phyloP scores from a whole-genome alignment of 2,888 invertebrate species.

The Unio pictorum region DNA sequence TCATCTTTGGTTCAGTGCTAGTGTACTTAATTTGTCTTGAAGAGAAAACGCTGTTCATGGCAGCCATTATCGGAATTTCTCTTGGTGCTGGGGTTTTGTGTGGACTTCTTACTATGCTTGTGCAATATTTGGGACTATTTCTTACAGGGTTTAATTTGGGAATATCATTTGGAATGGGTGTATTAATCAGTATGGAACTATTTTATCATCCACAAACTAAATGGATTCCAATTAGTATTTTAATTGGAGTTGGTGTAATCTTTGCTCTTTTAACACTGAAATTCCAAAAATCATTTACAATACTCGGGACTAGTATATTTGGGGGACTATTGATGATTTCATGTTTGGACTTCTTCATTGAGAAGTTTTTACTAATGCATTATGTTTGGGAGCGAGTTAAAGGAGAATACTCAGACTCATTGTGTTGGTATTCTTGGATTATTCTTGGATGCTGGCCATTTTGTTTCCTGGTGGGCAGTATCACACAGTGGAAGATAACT shows the following conservation, averaged over 20 bases:
- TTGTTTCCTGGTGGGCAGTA: conserved; percentile 79
- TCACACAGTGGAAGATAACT: conserved; percentile 81
- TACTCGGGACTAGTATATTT: conserved; percentile 83
- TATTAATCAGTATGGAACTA: conserved; percentile 73
- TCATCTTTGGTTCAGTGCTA: conserved; percentile 86
- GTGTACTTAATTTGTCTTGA: conserved; percentile 87
- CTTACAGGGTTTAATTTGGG: conserved; percentile 87
- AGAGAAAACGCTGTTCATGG: conserved; percentile 79
- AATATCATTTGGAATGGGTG: conserved; percentile 71
- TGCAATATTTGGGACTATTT: conserved; percentile 86
- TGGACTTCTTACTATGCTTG: conserved; percentile 86
- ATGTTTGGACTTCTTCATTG: conserved; percentile 83
- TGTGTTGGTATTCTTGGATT: conserved; percentile 84
- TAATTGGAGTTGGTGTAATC: conserved; percentile 80
- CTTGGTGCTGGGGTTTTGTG: conserved; percentile 83
- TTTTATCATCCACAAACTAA: conserved; percentile 77
- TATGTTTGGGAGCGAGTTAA: conserved; percentile 83
- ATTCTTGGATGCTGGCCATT: conserved; percentile 83
- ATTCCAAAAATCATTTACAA: conserved; percentile 83
- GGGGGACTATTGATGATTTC: conserved; percentile 82
- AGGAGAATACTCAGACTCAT: conserved; percentile 71
- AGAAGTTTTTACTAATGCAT: conserved; percentile 78
- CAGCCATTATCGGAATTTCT: conserved; percentile 83
- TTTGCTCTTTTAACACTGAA: conserved; percentile 82
- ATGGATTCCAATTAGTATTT: conserved; percentile 81